phyloP scores from a whole-genome alignment of 2,113 vertebrate genomes.

The Siphamia tubifer region DNA sequence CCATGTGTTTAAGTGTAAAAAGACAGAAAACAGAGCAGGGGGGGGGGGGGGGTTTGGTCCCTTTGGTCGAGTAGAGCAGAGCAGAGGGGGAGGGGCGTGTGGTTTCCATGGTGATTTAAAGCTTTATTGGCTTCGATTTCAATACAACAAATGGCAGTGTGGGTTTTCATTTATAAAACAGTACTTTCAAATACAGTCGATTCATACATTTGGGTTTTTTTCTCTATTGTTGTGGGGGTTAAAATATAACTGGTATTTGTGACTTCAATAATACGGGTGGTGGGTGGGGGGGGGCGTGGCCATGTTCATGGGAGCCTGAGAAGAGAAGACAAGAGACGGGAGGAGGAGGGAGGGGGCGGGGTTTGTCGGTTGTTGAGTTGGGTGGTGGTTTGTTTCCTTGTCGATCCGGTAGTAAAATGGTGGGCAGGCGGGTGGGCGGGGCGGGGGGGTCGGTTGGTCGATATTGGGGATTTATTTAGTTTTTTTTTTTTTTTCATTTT shows the following conservation, averaged over 20 bases:
- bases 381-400: slow-evolving; percentile 39
- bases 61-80: slow-evolving; percentile 60
- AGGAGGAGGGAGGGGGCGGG: too few relatives aligned
- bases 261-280: slow-evolving; percentile 68
- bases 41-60: too few relatives aligned
- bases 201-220: slow-evolving; percentile 48
- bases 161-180: slow-evolving; percentile 77
- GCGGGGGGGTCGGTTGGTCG: too few relatives aligned
- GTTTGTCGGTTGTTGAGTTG: too few relatives aligned
- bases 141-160: slow-evolving; percentile 82
- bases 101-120: slow-evolving; percentile 74
- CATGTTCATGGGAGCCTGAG: slow-evolving; percentile 71
- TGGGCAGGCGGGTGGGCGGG: too few relatives aligned
- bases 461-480: too few relatives aligned
- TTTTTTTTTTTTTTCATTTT: too few relatives aligned
- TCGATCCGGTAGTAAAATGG: slow-evolving; percentile 48
- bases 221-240: slow-evolving; percentile 46
- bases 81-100: too few relatives aligned
- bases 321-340: too few relatives aligned
- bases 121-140: slow-evolving; percentile 79
- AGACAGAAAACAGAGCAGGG: slow-evolving; percentile 50
- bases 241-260: slow-evolving; percentile 63
- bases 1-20: neutral
- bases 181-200: slow-evolving; percentile 71
- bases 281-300: slow-evolving; percentile 54